phyloP scores from a whole-genome alignment of 2,113 vertebrate species.

The Rhinopithecus roxellana region DNA sequence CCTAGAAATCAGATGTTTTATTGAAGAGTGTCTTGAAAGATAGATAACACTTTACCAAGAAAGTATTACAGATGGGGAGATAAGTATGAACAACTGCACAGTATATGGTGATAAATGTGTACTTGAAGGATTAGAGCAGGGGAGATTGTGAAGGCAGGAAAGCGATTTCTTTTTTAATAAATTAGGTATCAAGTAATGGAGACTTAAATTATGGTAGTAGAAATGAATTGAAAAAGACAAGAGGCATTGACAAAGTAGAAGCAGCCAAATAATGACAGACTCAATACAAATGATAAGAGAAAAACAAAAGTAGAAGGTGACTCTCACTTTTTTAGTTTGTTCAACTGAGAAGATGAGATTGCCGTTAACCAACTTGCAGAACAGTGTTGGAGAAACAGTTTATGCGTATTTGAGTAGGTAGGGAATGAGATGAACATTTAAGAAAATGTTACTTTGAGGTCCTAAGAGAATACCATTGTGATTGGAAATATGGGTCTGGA shows the following conservation, averaged over 20 bases:
- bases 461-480: not conserved
- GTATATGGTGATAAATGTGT: not conserved
- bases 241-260: not conserved
- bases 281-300: not conserved
- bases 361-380: not conserved
- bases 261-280: not conserved
- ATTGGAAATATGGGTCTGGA: not conserved
- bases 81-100: not conserved
- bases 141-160: not conserved
- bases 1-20: not conserved
- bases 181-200: not conserved
- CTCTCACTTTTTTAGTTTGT: not conserved
- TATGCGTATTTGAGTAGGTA: not conserved
- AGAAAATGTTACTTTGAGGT: not conserved
- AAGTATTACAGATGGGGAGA: not conserved
- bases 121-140: not conserved
- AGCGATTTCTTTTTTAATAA: not conserved
- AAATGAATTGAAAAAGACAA: not conserved
- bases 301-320: not conserved
- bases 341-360: not conserved
- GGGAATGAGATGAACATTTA: not conserved
- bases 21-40: not conserved
- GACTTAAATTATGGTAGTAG: not conserved
- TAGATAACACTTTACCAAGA: not conserved
- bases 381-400: not conserved